phyloP scores from a whole-genome alignment of 2,113 vertebrate genomes.

The Hymenochirus boettgeri region DNA sequence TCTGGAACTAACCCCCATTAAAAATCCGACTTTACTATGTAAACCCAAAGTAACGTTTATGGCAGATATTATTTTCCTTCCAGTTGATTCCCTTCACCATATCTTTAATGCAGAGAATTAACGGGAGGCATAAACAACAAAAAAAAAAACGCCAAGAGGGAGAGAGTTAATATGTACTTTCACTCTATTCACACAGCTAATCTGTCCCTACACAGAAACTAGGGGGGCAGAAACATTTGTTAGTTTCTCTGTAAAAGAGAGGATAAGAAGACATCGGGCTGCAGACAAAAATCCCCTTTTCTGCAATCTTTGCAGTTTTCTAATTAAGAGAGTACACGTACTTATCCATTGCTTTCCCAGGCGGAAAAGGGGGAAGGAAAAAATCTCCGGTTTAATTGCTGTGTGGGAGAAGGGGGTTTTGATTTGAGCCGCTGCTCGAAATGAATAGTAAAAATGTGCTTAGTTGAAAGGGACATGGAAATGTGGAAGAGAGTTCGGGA shows the following conservation, averaged over 20 bases:
- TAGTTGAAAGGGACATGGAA: slow-evolving; percentile 48
- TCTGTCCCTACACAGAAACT: slow-evolving; percentile 51
- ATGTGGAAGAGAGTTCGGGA: too few species aligned
- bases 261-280: slow-evolving; percentile 58
- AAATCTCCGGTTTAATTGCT: slow-evolving; percentile 70
- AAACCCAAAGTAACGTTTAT: too few species aligned
- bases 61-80: too few species aligned
- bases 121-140: too few species aligned
- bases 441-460: slow-evolving; percentile 42
- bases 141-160: background rate
- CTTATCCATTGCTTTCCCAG: slow-evolving; percentile 67
- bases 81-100: too few species aligned
- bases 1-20: too few species aligned
- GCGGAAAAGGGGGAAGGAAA: slow-evolving; percentile 59
- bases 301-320: slow-evolving; percentile 59
- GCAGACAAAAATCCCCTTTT: slow-evolving; percentile 59
- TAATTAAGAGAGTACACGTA: slow-evolving; percentile 76
- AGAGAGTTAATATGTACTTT: slow-evolving; percentile 25
- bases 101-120: too few species aligned
- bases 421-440: slow-evolving; percentile 56
- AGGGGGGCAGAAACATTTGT: slow-evolving; percentile 32
- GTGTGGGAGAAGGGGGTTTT: slow-evolving; percentile 57
- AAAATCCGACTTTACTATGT: too few species aligned
- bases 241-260: slow-evolving; percentile 49
- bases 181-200: slow-evolving; percentile 46